These are phyloP conservation scores for Peromyscus polionotus DNA, from an alignment of 2,113 vertebrate species.

Conservation along the genomic window DNA sequence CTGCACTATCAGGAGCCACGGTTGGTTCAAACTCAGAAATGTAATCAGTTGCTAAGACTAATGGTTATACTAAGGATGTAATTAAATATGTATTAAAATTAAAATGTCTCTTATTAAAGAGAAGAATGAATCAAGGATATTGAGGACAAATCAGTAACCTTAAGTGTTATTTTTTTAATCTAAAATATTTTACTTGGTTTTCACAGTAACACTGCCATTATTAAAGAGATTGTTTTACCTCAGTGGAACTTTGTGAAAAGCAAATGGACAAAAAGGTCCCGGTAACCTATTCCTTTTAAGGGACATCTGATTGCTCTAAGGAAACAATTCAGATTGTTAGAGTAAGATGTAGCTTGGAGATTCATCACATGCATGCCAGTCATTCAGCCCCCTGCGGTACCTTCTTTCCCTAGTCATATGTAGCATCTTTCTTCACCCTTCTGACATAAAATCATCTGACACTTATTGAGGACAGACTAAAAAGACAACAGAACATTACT, in stretches of 20 bases:
- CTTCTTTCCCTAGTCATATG: background rate
- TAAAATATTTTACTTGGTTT: conserved; percentile 36
- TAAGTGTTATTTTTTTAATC: background rate
- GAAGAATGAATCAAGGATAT: background rate
- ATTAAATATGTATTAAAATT: background rate
- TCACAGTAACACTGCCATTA: background rate
- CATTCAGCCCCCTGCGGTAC: background rate
- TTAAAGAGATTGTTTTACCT: background rate
- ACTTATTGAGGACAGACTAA: background rate
- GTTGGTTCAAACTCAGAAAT: conserved; percentile 28
- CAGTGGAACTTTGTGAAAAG: background rate
- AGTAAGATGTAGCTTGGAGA: background rate
- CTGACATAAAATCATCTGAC: background rate
- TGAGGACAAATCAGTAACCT: background rate
- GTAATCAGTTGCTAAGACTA: background rate
- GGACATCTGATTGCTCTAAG: conserved; percentile 19
- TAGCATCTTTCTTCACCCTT: background rate
- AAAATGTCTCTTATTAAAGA: conserved; percentile 1
- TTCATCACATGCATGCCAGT: background rate
- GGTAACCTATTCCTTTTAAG: background rate
- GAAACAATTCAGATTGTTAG: background rate
- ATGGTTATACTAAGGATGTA: background rate
- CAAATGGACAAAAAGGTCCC: background rate
- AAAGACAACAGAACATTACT: background rate
- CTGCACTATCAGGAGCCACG: background rate